Conservation (phyloP, 2,797 vertebrate genomes). For the Coranthus polyacanthus region DNA sequence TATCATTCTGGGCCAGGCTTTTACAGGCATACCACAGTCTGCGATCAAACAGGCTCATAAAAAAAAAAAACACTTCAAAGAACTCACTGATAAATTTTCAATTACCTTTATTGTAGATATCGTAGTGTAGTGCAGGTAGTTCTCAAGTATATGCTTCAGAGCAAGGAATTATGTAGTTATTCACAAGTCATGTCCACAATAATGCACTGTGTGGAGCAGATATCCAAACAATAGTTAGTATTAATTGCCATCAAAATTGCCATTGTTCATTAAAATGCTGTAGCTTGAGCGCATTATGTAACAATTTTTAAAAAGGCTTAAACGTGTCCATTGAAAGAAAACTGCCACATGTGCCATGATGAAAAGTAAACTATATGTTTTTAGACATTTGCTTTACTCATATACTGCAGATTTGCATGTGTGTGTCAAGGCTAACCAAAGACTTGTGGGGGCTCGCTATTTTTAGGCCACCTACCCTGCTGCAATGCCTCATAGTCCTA, state of each 20-base stretch:
- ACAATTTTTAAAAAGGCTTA: conserved; percentile 6
- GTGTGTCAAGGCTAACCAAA: conserved; percentile 67
- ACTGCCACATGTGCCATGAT: conserved; percentile 9
- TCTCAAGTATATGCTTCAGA: conserved; percentile 58
- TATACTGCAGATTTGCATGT: conserved; percentile 23
- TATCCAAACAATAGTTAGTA: conserved; percentile 31
- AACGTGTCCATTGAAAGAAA: conserved; percentile 3
- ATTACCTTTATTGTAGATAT: conserved; percentile 71
- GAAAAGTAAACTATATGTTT: neutral
- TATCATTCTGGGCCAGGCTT: conserved; percentile 68
- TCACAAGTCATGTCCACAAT: conserved; percentile 42
- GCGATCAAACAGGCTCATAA: conserved; percentile 68
- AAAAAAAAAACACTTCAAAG: conserved; percentile 75
- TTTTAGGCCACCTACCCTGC: conserved; percentile 74
- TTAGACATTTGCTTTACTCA: conserved; percentile 14
- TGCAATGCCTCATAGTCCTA: conserved; percentile 67
- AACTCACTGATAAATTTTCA: conserved; percentile 73
- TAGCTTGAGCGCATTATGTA: conserved; percentile 18
- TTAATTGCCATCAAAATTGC: conserved; percentile 35
- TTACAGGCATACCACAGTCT: conserved; percentile 57
- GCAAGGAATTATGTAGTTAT: conserved; percentile 39
- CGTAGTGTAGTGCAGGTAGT: conserved; percentile 43
- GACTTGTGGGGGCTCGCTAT: conserved; percentile 72
- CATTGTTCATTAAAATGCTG: conserved; percentile 9
- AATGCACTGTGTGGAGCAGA: conserved; percentile 27